phyloP scores from a whole-genome alignment of 2,797 vertebrate species.

The Brachyalestes nurse region DNA sequence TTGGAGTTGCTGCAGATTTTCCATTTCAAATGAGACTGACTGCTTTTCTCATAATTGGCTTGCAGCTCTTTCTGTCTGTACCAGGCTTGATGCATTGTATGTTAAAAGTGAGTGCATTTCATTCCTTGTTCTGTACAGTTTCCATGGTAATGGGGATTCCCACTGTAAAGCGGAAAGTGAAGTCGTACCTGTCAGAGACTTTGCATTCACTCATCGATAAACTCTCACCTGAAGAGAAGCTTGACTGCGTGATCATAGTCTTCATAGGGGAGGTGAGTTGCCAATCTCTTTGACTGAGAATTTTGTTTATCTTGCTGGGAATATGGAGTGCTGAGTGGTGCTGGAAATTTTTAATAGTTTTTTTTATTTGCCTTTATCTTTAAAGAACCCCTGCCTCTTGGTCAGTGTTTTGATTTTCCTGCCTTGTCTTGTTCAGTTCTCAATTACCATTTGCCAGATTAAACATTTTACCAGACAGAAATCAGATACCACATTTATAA shows the following conservation, averaged over 20 bases:
- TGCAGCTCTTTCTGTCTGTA: background rate
- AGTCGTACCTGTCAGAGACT: conserved; percentile 96
- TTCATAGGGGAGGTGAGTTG: conserved; percentile 95
- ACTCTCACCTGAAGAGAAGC: conserved; percentile 92
- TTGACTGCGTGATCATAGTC: conserved; percentile 96
- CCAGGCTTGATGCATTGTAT: background rate
- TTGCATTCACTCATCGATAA: conserved; percentile 97
- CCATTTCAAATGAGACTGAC: background rate
- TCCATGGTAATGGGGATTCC: conserved; percentile 99
- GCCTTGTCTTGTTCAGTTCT: too few species aligned
- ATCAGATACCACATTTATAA: too few species aligned
- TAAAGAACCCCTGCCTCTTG: too few species aligned
- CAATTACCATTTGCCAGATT: too few species aligned
- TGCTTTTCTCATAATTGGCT: background rate
- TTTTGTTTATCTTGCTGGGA: too few species aligned
- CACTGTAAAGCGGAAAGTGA: conserved; percentile 97
- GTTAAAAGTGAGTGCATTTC: background rate
- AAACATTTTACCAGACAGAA: too few species aligned
- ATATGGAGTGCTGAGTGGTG: too few species aligned
- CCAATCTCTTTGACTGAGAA: background rate
- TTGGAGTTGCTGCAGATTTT: background rate
- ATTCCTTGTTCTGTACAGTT: conserved; percentile 75
- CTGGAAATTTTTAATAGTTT: too few species aligned
- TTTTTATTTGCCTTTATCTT: too few species aligned
- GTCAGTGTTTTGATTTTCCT: too few species aligned